Evolutionary conservation across 1,140 invertebrate species (phyloP).

Genomic region (Diprion similis): DNA sequence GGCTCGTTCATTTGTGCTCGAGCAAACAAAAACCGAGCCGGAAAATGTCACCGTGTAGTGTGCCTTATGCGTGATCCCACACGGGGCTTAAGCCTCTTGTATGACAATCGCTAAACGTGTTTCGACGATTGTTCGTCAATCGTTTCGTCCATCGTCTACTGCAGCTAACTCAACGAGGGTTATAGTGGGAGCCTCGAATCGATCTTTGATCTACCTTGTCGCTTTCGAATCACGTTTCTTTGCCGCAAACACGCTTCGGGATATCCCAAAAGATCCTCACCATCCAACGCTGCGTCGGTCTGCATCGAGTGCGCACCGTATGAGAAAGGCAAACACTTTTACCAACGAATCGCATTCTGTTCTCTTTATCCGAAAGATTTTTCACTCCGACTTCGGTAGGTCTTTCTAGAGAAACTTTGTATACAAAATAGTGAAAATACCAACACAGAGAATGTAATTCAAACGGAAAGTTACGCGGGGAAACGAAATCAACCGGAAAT

Average conservation of each 20-base stretch:
- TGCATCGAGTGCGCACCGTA: too few species aligned
- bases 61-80: conserved; percentile 28
- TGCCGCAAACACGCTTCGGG: conserved; percentile 2
- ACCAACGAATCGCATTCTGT: too few species aligned
- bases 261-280: neutral
- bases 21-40: conserved; percentile 41
- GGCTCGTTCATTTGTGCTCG: conserved; percentile 25
- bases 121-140: conserved; percentile 2
- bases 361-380: too few species aligned
- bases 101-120: neutral
- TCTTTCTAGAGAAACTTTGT: too few species aligned
- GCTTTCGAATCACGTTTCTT: neutral
- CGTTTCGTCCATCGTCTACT: neutral
- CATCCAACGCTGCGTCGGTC: too few species aligned
- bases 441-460: neutral
- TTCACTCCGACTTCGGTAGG: too few species aligned
- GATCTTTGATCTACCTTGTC: neutral
- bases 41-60: conserved; percentile 51
- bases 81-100: too few species aligned
- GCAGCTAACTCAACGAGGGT: neutral
- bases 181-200: neutral
- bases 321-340: too few species aligned
- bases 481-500: too few species aligned
- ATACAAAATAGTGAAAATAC: too few species aligned
- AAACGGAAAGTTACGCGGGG: neutral